phyloP scores from a whole-genome alignment of 2,113 vertebrate species.

The Daboia siamensis region DNA sequence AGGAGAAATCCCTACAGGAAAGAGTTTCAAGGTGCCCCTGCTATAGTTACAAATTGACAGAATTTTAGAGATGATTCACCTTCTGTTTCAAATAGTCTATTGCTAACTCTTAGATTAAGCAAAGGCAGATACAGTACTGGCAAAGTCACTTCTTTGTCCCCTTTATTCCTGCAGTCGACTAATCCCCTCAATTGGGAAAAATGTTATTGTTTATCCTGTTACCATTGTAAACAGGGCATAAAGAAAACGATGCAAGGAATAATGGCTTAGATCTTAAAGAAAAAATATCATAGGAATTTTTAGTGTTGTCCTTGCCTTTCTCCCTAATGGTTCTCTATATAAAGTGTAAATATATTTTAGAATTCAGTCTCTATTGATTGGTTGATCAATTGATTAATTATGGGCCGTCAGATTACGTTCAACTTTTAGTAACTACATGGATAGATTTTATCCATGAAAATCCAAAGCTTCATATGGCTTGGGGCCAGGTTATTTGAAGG shows the following conservation, averaged over 20 bases:
- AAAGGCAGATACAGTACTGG: background rate
- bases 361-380: background rate
- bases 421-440: background rate
- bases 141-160: background rate
- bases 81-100: background rate
- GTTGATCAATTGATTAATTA: background rate
- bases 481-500: background rate
- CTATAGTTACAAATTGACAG: background rate
- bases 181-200: background rate
- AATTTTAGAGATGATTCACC: background rate
- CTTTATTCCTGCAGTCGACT: background rate
- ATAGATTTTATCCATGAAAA: background rate
- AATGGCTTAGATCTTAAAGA: background rate
- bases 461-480: background rate
- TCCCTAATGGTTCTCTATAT: background rate
- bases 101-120: background rate
- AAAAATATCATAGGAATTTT: background rate
- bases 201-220: background rate
- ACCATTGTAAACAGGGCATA: background rate
- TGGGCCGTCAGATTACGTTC: background rate
- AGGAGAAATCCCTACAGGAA: conserved; percentile 8
- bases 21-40: background rate
- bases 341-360: background rate
- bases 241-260: background rate
- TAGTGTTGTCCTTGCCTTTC: too few species aligned